Evolutionary conservation across 2,113 vertebrate genomes (phyloP).

Genomic region (Caretta caretta): DNA sequence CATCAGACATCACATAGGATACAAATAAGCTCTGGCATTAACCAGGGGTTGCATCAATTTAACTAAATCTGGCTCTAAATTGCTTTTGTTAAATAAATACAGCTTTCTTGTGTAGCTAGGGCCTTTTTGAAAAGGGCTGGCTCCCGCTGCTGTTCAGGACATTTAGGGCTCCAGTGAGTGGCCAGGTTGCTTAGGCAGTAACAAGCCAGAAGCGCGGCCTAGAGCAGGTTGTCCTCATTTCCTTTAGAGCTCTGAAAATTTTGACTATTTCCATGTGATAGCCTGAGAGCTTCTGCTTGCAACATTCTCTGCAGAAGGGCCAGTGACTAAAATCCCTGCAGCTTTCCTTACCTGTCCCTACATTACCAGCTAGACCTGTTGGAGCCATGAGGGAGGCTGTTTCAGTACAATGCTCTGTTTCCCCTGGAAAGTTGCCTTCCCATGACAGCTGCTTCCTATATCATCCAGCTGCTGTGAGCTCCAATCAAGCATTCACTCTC

Average conservation of each 20-base stretch:
- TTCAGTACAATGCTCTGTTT: background rate
- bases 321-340: conserved; percentile 6
- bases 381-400: background rate
- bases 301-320: conserved; percentile 31
- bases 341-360: background rate
- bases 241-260: background rate
- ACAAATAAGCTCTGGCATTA: background rate
- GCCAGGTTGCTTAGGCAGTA: background rate
- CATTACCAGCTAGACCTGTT: background rate
- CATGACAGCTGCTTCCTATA: background rate
- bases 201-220: conserved; percentile 8
- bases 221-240: conserved; percentile 5
- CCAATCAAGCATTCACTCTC: background rate
- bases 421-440: conserved; percentile 15
- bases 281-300: conserved; percentile 32
- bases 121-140: rapidly evolving
- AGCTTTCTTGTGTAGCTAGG: background rate
- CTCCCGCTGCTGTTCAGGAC: background rate
- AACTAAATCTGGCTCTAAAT: background rate
- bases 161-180: background rate
- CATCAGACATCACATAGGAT: background rate
- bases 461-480: background rate
- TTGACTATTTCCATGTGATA: conserved; percentile 44
- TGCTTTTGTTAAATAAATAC: background rate
- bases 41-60: background rate